Percentiles rank a stretch among this genome's conserved stretches.
Conservation (phyloP, 2,888 invertebrate genomes). For the Drosophila kanekoi region DNA sequence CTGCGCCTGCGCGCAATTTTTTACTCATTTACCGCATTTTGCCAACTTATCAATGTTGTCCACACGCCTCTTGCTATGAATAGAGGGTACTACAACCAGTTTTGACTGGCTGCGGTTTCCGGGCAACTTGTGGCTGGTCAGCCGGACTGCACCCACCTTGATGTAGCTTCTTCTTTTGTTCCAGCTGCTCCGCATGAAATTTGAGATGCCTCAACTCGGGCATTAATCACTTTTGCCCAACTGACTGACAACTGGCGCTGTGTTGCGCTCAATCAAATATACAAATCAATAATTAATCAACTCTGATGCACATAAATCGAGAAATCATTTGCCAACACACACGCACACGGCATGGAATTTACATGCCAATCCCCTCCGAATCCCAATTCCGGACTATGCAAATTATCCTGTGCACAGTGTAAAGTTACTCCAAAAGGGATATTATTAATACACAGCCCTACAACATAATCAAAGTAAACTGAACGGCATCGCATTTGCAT, state of each 20-base stretch:
- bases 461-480: constrained; percentile 73
- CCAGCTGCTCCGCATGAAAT: constrained; percentile 44
- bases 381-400: constrained; percentile 50
- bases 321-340: constrained; percentile 64
- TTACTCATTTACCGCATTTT: constrained; percentile 59
- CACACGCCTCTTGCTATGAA: constrained; percentile 39
- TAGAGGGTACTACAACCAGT: constrained; percentile 34
- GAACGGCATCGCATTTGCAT: constrained; percentile 71
- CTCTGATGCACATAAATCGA: constrained; percentile 38
- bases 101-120: constrained; percentile 45
- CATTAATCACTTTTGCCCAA: constrained; percentile 38
- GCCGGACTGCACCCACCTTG: constrained; percentile 22
- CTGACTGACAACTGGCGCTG: constrained; percentile 19
- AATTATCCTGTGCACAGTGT: constrained; percentile 38
- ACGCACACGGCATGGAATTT: constrained; percentile 3
- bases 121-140: constrained; percentile 33
- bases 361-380: constrained; percentile 34
- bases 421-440: constrained; percentile 65
- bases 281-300: constrained; percentile 77
- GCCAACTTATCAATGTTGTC: constrained; percentile 31
- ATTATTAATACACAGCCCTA: constrained; percentile 61
- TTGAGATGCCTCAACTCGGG: constrained; percentile 19
- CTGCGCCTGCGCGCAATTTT: constrained; percentile 77
- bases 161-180: not conserved
- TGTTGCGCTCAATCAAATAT: constrained; percentile 58